These are phyloP conservation scores for Empidonax alnorum DNA, from an alignment of 2,113 vertebrate species.

Conservation along the genomic window DNA sequence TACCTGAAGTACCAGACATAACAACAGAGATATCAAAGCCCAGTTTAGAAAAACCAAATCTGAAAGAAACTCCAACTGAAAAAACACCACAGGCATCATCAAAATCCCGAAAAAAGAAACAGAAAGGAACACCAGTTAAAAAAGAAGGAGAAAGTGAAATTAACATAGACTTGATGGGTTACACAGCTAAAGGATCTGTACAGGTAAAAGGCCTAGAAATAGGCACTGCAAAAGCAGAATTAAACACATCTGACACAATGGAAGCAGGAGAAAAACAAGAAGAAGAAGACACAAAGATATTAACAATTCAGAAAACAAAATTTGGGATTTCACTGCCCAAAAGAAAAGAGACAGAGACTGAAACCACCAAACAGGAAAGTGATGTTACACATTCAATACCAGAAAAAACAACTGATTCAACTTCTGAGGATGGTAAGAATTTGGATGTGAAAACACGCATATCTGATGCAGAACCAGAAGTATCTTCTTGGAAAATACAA, in stretches of 20 bases:
- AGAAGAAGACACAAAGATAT: neutral
- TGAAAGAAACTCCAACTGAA: neutral
- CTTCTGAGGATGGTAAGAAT: neutral
- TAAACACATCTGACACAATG: neutral
- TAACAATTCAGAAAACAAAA: neutral
- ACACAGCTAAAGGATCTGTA: neutral
- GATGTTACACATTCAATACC: neutral
- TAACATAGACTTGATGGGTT: neutral
- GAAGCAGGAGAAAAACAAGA: neutral
- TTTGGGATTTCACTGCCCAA: neutral
- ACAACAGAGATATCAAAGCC: neutral
- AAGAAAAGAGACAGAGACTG: neutral
- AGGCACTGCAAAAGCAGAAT: neutral
- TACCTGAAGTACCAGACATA: neutral
- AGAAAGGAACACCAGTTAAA: constrained; percentile 33
- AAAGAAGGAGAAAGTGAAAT: neutral
- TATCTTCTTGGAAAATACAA: neutral
- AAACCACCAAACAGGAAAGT: accelerated
- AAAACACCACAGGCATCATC: neutral
- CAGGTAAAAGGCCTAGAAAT: constrained; percentile 28
- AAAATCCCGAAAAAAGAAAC: constrained; percentile 55
- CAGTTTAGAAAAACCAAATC: neutral
- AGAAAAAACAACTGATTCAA: neutral
- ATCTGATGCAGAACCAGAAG: neutral
- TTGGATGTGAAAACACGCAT: neutral